Conservation (phyloP, 2,888 invertebrate species). For the Drosophila silvestris region DNA sequence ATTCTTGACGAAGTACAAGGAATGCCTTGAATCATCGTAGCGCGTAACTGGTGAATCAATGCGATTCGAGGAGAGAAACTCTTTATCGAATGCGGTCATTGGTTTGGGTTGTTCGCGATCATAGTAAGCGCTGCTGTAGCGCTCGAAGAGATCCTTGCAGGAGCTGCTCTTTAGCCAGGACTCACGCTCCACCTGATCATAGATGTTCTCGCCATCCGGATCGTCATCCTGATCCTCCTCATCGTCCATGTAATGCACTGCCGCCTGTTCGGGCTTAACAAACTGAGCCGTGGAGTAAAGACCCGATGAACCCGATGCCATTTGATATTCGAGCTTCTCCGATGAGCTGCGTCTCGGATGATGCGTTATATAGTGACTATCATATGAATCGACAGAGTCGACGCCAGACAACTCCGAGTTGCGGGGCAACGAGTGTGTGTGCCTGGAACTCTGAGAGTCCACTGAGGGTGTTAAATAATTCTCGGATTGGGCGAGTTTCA, state of each 20-base stretch:
- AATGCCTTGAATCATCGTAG: constrained; percentile 89
- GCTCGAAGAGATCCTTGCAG: constrained; percentile 93
- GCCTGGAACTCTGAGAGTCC: constrained; percentile 84
- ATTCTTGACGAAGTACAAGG: constrained; percentile 87
- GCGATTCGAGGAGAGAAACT: constrained; percentile 85
- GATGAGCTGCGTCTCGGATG: constrained; percentile 78
- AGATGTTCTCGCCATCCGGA: constrained; percentile 81
- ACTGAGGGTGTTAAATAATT: constrained; percentile 83
- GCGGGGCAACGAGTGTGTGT: constrained; percentile 84
- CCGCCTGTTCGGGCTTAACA: constrained; percentile 72
- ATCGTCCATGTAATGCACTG: constrained; percentile 75
- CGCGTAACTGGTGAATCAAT: constrained; percentile 90
- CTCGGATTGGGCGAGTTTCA: constrained; percentile 82
- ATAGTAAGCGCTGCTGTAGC: constrained; percentile 87
- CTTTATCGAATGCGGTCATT: constrained; percentile 85
- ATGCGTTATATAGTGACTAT: constrained; percentile 85
- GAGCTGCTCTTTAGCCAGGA: constrained; percentile 92
- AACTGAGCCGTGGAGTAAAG: constrained; percentile 86
- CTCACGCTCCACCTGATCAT: constrained; percentile 84
- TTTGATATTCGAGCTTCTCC: constrained; percentile 87
- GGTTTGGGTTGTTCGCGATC: constrained; percentile 86
- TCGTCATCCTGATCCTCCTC: constrained; percentile 76
- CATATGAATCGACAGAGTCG: constrained; percentile 85
- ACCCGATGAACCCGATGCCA: constrained; percentile 86
- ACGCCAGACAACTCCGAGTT: constrained; percentile 85